These are phyloP conservation scores for Drosophila maculinotata DNA, from an alignment of 2,888 invertebrate species.

Conservation along the genomic window DNA sequence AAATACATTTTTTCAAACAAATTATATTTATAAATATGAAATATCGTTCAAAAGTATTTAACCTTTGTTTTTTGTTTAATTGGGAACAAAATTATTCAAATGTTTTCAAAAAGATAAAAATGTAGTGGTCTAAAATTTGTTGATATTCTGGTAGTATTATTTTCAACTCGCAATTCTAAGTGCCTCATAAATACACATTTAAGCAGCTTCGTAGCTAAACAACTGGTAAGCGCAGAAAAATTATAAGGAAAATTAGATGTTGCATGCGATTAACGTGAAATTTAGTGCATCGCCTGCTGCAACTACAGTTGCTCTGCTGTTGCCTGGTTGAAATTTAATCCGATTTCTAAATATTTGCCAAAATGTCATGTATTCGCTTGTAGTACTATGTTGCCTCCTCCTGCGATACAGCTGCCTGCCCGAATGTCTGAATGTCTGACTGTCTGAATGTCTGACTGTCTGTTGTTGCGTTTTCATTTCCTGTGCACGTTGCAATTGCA, in stretches of 20 bases:
- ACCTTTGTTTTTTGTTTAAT: too few species aligned
- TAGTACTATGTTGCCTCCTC: neutral
- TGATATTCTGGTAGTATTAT: too few species aligned
- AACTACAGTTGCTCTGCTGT: neutral
- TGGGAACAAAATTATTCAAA: too few species aligned
- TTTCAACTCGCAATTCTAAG: too few species aligned
- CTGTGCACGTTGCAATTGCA: conserved; percentile 66
- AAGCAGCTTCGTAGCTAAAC: neutral
- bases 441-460: conserved; percentile 20
- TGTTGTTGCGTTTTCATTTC: conserved; percentile 66
- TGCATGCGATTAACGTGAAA: conserved; percentile 31
- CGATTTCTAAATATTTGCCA: conserved; percentile 60
- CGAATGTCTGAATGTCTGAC: conserved; percentile 27
- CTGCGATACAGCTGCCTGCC: conserved; percentile 12
- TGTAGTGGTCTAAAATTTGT: too few species aligned
- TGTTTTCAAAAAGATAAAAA: too few species aligned
- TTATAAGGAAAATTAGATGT: conserved; percentile 10
- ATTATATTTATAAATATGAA: too few species aligned
- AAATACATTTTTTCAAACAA: conserved; percentile 7
- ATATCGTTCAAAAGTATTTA: too few species aligned
- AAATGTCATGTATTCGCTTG: conserved; percentile 50
- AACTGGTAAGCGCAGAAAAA: neutral
- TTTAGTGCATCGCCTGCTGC: conserved; percentile 28
- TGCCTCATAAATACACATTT: neutral
- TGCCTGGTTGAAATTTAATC: conserved; percentile 40